phyloP scores from a whole-genome alignment of 1,140 invertebrate genomes.

The Halictus rubicundus region DNA sequence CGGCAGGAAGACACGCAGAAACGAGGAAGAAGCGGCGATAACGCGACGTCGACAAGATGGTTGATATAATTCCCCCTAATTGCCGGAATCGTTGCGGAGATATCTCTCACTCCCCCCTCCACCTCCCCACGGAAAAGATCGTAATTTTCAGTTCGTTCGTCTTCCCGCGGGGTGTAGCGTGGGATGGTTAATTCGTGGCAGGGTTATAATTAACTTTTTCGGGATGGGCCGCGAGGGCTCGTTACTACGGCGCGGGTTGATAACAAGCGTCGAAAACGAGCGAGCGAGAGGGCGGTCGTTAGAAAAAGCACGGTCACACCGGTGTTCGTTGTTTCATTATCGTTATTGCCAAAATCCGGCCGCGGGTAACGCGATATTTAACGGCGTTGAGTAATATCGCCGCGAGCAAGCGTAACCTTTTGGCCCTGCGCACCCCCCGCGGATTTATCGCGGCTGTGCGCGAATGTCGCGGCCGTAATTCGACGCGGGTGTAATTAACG shows the following conservation, averaged over 20 bases:
- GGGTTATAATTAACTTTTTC: slow-evolving; percentile 2
- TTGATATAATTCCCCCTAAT: slow-evolving; percentile 68
- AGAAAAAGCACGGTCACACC: slow-evolving; percentile 23
- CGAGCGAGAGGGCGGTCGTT: slow-evolving; percentile 36
- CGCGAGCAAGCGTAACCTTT: slow-evolving; percentile 22
- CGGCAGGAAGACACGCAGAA: not conserved
- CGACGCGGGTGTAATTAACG: slow-evolving; percentile 36
- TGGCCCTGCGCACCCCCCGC: not conserved
- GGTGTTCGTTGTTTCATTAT: slow-evolving; percentile 42
- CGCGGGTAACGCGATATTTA: slow-evolving; percentile 37
- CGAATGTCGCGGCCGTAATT: slow-evolving; percentile 31
- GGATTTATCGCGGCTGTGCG: slow-evolving; percentile 36
- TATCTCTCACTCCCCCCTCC: not conserved
- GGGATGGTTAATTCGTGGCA: not conserved
- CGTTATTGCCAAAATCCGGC: slow-evolving; percentile 46
- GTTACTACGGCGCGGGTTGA: slow-evolving; percentile 19
- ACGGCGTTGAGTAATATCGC: slow-evolving; percentile 40
- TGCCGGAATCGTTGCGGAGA: slow-evolving; percentile 50
- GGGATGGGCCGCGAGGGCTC: not conserved
- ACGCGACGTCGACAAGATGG: slow-evolving; percentile 11
- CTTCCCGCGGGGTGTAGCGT: slow-evolving; percentile 24
- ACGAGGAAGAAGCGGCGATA: not conserved
- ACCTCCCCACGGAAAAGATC: slow-evolving; percentile 31
- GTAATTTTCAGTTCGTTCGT: slow-evolving; percentile 51
- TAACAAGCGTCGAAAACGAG: slow-evolving; percentile 39